A percentile compares a stretch with the other conserved stretches of the same genome.
phyloP scores from a whole-genome alignment of 2,113 vertebrate species.

The Pteronura brasiliensis region DNA sequence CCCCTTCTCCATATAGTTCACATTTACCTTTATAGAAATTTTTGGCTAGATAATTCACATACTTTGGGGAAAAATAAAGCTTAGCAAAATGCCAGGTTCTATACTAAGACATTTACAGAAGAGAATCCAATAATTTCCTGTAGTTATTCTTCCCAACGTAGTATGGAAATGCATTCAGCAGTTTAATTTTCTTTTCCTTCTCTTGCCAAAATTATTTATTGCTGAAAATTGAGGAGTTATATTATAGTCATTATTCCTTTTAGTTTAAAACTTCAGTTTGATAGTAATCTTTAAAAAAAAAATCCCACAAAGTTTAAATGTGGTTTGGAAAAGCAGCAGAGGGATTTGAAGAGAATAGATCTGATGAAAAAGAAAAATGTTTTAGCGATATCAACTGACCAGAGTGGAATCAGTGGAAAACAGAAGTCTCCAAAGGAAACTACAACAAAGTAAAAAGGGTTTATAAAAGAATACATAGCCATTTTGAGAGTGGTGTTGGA shows the following conservation, averaged over 20 bases:
- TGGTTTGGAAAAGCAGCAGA: constrained; percentile 49
- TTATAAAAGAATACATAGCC: constrained; percentile 63
- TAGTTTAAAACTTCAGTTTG: constrained; percentile 64
- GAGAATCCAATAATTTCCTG: constrained; percentile 60
- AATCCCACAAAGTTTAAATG: constrained; percentile 36
- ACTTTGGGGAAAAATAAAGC: background rate
- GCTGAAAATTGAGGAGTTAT: constrained; percentile 53
- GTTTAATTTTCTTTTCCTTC: constrained; percentile 68
- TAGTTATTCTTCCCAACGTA: constrained; percentile 52
- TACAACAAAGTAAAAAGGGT: constrained; percentile 41
- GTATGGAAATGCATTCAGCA: constrained; percentile 51
- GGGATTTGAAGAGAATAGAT: constrained; percentile 64
- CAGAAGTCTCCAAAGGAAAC: constrained; percentile 65
- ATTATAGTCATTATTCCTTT: constrained; percentile 65
- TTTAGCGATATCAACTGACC: constrained; percentile 61
- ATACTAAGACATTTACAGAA: constrained; percentile 58
- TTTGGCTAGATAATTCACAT: constrained; percentile 55
- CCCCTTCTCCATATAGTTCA: background rate
- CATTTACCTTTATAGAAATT: constrained; percentile 38
- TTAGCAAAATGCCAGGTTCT: constrained; percentile 58
- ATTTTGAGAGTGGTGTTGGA: constrained; percentile 46
- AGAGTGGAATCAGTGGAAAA: constrained; percentile 58
- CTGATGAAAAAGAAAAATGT: constrained; percentile 71
- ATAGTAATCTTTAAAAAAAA: constrained; percentile 34
- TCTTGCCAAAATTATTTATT: constrained; percentile 66